Evolutionary conservation across 2,113 vertebrate species (phyloP).

Genomic region (Saiga tatarica): DNA sequence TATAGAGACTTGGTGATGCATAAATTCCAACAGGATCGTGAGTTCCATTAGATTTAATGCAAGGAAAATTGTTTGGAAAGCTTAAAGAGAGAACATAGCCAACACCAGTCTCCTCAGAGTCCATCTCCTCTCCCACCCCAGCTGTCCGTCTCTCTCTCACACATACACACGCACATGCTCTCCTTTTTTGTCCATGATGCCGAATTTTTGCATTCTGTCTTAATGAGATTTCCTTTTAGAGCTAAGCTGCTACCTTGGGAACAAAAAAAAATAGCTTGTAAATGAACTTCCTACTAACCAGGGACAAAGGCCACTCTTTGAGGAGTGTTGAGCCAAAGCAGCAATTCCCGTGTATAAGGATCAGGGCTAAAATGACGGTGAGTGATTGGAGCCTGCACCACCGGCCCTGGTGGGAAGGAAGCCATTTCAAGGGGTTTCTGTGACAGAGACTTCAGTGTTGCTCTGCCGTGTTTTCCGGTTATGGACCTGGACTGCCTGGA

Average conservation of each 20-base stretch:
- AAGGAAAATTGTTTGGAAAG: neutral
- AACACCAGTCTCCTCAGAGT: neutral
- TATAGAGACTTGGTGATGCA: neutral
- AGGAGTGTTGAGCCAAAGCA: neutral
- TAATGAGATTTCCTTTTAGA: neutral
- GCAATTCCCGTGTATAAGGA: neutral
- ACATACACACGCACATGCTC: neutral
- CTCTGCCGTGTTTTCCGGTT: neutral
- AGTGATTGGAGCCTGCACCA: neutral
- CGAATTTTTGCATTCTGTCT: neutral
- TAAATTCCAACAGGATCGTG: neutral
- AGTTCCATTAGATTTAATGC: neutral
- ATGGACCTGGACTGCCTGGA: neutral
- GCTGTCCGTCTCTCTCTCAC: neutral
- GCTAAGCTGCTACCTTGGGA: neutral
- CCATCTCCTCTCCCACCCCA: neutral
- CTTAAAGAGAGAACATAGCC: neutral
- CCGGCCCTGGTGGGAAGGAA: conserved; percentile 30
- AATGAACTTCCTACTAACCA: neutral
- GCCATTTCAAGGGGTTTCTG: conserved; percentile 9
- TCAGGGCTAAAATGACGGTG: neutral
- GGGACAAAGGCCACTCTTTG: neutral
- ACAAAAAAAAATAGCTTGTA: neutral
- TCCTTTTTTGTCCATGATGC: neutral
- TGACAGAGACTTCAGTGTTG: neutral